phyloP scores from a whole-genome alignment of 2,888 invertebrate species.

The Gibbula magus region DNA sequence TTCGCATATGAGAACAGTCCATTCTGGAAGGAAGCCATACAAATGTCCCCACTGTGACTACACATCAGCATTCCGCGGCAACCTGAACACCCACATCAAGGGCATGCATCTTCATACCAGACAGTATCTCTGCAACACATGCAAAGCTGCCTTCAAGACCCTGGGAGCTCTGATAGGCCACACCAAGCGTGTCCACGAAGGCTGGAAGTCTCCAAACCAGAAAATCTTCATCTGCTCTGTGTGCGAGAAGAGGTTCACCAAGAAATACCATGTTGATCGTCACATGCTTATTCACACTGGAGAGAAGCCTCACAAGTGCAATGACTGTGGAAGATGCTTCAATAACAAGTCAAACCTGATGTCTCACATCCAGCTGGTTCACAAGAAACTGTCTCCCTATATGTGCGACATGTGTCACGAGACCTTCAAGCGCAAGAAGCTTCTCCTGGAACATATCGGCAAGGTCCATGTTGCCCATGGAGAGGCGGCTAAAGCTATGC shows the following conservation, averaged over 20 bases:
- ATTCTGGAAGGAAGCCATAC: slow-evolving; percentile 71
- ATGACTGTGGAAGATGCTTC: slow-evolving; percentile 70
- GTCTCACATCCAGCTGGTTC: slow-evolving; percentile 70
- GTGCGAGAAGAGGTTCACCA: slow-evolving; percentile 72
- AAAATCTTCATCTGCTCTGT: slow-evolving; percentile 72
- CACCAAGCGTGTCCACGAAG: slow-evolving; percentile 70
- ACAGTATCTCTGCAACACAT: slow-evolving; percentile 69
- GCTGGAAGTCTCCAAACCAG: slow-evolving; percentile 72
- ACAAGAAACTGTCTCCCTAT: slow-evolving; percentile 69
- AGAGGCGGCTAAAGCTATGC: slow-evolving; percentile 66
- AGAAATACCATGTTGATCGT: slow-evolving; percentile 71
- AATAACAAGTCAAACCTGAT: slow-evolving; percentile 72
- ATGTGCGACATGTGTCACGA: slow-evolving; percentile 72
- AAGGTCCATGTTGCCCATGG: slow-evolving; percentile 67
- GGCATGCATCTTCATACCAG: slow-evolving; percentile 71
- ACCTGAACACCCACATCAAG: slow-evolving; percentile 71
- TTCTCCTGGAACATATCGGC: slow-evolving; percentile 67
- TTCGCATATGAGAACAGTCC: slow-evolving; percentile 71
- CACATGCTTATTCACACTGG: slow-evolving; percentile 72
- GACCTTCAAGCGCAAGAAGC: slow-evolving; percentile 69
- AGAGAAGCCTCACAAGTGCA: slow-evolving; percentile 70
- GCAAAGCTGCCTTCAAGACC: slow-evolving; percentile 72
- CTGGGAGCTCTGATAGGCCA: slow-evolving; percentile 70
- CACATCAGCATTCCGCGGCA: slow-evolving; percentile 69
- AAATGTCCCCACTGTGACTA: slow-evolving; percentile 72